These are phyloP conservation scores for Chalcosyrphus nemorum DNA, from an alignment of 2,888 invertebrate genomes.

Conservation along the genomic window DNA sequence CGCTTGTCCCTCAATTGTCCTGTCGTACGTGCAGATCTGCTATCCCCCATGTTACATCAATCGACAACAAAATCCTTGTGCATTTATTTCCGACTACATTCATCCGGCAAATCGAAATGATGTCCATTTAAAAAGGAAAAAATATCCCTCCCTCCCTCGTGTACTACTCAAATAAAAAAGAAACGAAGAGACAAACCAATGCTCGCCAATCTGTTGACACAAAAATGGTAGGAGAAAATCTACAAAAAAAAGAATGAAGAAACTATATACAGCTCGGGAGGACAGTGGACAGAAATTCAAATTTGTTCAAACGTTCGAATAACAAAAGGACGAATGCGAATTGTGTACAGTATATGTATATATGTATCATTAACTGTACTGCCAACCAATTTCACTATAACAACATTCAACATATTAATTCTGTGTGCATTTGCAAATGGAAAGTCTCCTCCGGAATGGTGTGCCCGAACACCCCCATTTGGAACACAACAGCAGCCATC, in stretches of 20 bases:
- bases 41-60: slow-evolving; percentile 8
- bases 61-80: background rate
- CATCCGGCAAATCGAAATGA: slow-evolving; percentile 25
- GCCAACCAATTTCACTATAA: slow-evolving; percentile 35
- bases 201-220: slow-evolving; percentile 49
- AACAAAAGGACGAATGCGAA: slow-evolving; percentile 16
- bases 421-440: slow-evolving; percentile 31
- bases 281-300: slow-evolving; percentile 48
- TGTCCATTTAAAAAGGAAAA: slow-evolving; percentile 30
- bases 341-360: background rate
- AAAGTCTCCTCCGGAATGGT: background rate
- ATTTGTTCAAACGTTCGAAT: slow-evolving; percentile 38
- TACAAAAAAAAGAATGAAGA: background rate
- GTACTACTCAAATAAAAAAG: slow-evolving; percentile 6
- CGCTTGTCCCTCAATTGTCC: slow-evolving; percentile 16
- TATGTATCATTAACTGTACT: slow-evolving; percentile 33
- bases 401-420: slow-evolving; percentile 52
- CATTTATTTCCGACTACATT: slow-evolving; percentile 43
- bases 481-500: background rate
- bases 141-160: background rate
- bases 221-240: background rate
- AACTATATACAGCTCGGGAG: slow-evolving; percentile 35
- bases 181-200: slow-evolving; percentile 20
- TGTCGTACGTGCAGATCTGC: background rate
- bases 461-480: too few relatives aligned